These are phyloP conservation scores for Pseudomyrmex cubaensis DNA, from an alignment of 1,140 invertebrate species.

Conservation along the genomic window DNA sequence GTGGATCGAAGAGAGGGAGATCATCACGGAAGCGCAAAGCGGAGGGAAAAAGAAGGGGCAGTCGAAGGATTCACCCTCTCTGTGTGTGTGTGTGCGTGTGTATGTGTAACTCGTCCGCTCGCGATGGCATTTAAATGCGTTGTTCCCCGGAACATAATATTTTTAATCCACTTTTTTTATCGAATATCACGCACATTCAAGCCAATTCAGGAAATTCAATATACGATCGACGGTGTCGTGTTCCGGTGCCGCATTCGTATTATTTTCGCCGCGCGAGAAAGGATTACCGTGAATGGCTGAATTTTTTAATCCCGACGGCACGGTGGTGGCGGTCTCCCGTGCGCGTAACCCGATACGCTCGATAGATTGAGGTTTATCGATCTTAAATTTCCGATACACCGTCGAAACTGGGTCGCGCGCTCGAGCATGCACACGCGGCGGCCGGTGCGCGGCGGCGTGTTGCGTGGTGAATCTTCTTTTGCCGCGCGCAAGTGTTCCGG, in stretches of 20 bases:
- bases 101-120: not conserved
- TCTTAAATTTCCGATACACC: conserved; percentile 84
- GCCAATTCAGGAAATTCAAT: conserved; percentile 83
- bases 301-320: conserved; percentile 81
- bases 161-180: conserved; percentile 79
- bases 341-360: conserved; percentile 81
- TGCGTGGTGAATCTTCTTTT: conserved; percentile 54
- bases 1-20: not conserved
- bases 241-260: conserved; percentile 79
- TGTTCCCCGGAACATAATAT: conserved; percentile 80
- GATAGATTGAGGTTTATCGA: conserved; percentile 83
- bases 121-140: conserved; percentile 69
- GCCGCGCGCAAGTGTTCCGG: conserved; percentile 44
- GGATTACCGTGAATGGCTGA: conserved; percentile 82
- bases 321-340: conserved; percentile 63
- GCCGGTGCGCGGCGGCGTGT: not conserved
- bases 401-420: conserved; percentile 77
- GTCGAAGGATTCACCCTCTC: conserved; percentile 20
- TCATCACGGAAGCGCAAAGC: too few species aligned
- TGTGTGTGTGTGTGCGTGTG: too few species aligned
- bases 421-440: conserved; percentile 2
- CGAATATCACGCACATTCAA: conserved; percentile 81
- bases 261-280: conserved; percentile 80
- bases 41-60: not conserved
- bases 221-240: conserved; percentile 81